phyloP scores from a whole-genome alignment of 2,888 invertebrate species.

The Pherbina coryleti region DNA sequence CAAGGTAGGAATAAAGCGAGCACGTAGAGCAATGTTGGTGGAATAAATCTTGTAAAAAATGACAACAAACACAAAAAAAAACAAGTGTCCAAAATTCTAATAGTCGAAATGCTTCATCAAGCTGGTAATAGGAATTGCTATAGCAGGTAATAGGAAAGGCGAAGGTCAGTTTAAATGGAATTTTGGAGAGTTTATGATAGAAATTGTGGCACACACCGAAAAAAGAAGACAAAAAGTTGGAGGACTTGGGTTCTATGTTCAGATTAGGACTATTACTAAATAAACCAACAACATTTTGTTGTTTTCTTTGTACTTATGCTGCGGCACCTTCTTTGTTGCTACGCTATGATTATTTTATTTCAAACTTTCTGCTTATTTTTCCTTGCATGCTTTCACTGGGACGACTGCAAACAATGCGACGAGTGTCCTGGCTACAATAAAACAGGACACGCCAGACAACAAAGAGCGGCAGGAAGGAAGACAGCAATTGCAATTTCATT shows the following conservation, averaged over 20 bases:
- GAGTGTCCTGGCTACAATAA: neutral
- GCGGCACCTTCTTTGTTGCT: neutral
- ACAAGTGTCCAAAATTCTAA: too few species aligned
- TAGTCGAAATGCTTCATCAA: neutral
- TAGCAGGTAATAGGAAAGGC: neutral
- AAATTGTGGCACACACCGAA: too few species aligned
- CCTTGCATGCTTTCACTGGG: neutral
- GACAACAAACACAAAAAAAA: too few species aligned
- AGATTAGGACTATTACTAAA: too few species aligned
- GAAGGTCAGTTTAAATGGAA: too few species aligned
- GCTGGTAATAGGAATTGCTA: neutral
- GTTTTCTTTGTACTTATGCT: neutral
- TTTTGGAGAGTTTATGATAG: too few species aligned
- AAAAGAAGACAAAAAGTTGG: too few species aligned
- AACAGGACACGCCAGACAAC: slow-evolving; percentile 10
- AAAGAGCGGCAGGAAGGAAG: neutral
- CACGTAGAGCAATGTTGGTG: too few species aligned
- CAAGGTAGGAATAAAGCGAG: too few species aligned
- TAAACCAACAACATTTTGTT: too few species aligned
- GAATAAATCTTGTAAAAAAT: too few species aligned
- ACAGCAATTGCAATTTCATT: slow-evolving; percentile 20
- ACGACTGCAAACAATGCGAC: neutral
- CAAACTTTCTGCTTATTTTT: neutral
- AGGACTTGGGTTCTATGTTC: too few species aligned
- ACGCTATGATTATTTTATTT: neutral